These are phyloP conservation scores for Parus major DNA, from an alignment of 2,113 vertebrate species.

Conservation along the genomic window DNA sequence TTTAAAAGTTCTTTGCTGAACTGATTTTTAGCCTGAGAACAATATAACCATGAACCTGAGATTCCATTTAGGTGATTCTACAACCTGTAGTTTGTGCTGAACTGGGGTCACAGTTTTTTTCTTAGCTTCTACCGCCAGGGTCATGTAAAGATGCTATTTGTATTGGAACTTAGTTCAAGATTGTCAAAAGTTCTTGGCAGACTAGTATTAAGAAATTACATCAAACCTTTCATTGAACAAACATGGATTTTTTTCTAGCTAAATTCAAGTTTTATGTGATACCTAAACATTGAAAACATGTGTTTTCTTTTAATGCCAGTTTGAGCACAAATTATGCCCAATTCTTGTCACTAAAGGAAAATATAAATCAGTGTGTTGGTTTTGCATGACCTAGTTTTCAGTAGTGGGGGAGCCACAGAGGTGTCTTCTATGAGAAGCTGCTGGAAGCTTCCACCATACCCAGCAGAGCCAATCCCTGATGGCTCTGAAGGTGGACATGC, in stretches of 20 bases:
- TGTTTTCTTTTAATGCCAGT: not conserved
- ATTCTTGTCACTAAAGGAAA: not conserved
- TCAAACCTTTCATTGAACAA: not conserved
- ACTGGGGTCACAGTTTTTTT: not conserved
- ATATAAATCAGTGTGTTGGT: not conserved
- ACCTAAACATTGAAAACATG: not conserved
- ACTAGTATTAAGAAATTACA: not conserved
- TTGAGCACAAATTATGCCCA: not conserved
- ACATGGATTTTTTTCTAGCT: not conserved
- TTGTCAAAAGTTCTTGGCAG: not conserved
- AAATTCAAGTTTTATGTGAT: not conserved
- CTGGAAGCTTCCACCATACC: not conserved
- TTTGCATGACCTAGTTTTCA: not conserved
- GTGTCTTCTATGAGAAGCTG: not conserved
- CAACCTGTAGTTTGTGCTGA: not conserved
- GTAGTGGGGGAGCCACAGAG: not conserved
- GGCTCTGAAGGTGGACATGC: no score
- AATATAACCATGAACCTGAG: fast-evolving
- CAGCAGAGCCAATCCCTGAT: not conserved
- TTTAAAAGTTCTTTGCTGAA: not conserved
- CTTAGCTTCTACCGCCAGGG: not conserved
- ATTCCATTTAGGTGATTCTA: not conserved
- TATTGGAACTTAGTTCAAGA: not conserved
- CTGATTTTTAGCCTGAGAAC: not conserved
- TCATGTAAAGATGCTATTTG: not conserved